phyloP scores from a whole-genome alignment of 2,797 vertebrate species.

The Bradypus variegatus region DNA sequence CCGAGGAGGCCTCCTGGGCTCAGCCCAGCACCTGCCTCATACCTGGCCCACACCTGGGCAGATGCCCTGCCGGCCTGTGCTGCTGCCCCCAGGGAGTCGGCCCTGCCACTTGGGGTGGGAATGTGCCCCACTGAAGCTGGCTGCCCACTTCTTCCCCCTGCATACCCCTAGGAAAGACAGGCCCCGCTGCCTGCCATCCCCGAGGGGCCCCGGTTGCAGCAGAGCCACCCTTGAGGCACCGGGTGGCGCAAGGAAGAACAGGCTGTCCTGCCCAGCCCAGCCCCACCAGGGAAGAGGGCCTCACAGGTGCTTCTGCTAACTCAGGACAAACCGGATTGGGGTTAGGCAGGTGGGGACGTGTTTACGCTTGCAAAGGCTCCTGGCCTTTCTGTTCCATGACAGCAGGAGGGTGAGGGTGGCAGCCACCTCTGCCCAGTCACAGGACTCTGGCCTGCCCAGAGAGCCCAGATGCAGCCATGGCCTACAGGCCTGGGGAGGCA shows the following conservation, averaged over 20 bases:
- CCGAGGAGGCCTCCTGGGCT: background rate
- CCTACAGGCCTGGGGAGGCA: background rate
- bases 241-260: constrained; percentile 33
- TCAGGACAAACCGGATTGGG: constrained; percentile 60
- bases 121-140: background rate
- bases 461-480: background rate
- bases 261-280: background rate
- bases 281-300: constrained; percentile 4
- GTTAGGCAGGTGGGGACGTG: constrained; percentile 37
- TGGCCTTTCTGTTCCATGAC: constrained; percentile 32
- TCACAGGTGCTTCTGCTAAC: constrained; percentile 42
- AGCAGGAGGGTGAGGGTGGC: background rate
- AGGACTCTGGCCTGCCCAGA: background rate
- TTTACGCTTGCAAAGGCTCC: constrained; percentile 45
- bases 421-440: background rate
- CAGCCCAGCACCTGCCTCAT: background rate
- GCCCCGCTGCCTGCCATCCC: background rate
- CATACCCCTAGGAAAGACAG: background rate
- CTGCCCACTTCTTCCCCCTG: background rate
- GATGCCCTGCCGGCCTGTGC: background rate
- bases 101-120: background rate
- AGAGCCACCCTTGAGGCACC: background rate
- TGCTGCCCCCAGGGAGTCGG: background rate
- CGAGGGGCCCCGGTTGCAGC: background rate
- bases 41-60: background rate